Evolutionary conservation across 2,888 invertebrate species (phyloP).

Genomic region (Toxonevra muliebris): DNA sequence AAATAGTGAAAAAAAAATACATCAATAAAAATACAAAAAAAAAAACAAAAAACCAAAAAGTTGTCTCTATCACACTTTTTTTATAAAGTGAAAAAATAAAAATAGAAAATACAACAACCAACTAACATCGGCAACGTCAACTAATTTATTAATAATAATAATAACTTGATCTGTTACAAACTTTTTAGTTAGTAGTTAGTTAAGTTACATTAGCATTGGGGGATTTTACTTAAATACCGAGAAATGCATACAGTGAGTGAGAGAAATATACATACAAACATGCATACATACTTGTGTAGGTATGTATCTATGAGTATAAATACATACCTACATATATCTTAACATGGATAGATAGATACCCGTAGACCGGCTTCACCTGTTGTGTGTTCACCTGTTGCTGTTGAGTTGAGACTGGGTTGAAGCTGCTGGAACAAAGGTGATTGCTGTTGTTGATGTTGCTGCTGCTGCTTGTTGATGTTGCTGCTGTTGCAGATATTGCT

Average conservation of each 20-base stretch:
- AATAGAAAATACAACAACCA: slow-evolving; percentile 6
- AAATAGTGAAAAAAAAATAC: too few species aligned
- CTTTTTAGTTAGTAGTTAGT: slow-evolving; percentile 5
- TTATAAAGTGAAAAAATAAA: background rate
- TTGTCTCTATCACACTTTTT: background rate
- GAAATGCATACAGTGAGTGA: too few species aligned
- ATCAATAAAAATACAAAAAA: background rate
- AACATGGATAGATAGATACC: background rate
- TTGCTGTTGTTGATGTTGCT: background rate
- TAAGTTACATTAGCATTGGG: background rate
- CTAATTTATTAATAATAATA: slow-evolving; percentile 31
- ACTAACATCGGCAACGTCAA: slow-evolving; percentile 14
- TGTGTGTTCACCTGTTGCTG: background rate
- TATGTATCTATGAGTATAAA: background rate
- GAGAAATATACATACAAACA: background rate
- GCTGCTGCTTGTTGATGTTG: background rate
- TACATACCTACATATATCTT: background rate
- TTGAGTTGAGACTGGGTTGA: slow-evolving; percentile 10
- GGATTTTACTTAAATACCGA: too few species aligned
- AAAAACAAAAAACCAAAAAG: background rate
- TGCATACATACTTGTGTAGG: background rate
- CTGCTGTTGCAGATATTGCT: slow-evolving; percentile 7
- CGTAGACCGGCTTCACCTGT: slow-evolving; percentile 6
- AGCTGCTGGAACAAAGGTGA: background rate
- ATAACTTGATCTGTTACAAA: slow-evolving; percentile 32